Evolutionary conservation across 2,113 vertebrate genomes (phyloP), one percentile per base, ranked within the genome.

Genomic region (Pelmatolapia mariae): DNA sequence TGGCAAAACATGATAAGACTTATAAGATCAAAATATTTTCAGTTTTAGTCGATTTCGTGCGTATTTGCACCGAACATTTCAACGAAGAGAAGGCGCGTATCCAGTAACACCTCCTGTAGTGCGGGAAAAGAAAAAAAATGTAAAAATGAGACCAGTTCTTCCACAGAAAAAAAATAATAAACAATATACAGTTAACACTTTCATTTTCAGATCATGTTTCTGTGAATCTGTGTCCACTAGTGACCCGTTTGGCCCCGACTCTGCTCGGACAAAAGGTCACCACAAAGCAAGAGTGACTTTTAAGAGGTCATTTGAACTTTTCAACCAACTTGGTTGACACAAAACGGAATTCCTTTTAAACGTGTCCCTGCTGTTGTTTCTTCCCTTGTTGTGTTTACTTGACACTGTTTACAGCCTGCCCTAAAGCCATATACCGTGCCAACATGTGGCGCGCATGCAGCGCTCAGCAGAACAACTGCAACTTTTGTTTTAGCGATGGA

Each of bases 261-360:
- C 78, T 83, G 71, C 4, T 16, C 78, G 88, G 84, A 84, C 90
- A 90, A 88, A 87, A 94, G 93, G 91, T 95, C 92, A 93, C 63
- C 84, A 71, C 91, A 87, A 93, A 95, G 92, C 84, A 91, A 95
- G 93, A 95, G 93, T 95, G 94, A 91, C 91, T 94, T 89, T 83
- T 26, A 57, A 90, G 87, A 68, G 90, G 93, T 93, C 90, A 92
- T 88, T 82, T 95, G 94, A 96, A 96, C 94, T 95, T 96, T 95
- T 95, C 94, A 96, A 95, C 93, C 91, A 88, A 89, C 86, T 61
- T 63, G 79, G 82, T 91, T 92, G 94, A 95, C 93, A 95, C 91
- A 95, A 96, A 96, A 92, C 91, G 86, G 93, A 95, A 94, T 94
- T 95, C 93, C 89, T 94, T 85, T 93, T 87, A 86, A 90, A 92